A percentile compares a stretch with the other conserved stretches of the same genome.
Evolutionary conservation across 2,797 vertebrate species (phyloP).

Genomic region (Chiroxiphia lanceolata): DNA sequence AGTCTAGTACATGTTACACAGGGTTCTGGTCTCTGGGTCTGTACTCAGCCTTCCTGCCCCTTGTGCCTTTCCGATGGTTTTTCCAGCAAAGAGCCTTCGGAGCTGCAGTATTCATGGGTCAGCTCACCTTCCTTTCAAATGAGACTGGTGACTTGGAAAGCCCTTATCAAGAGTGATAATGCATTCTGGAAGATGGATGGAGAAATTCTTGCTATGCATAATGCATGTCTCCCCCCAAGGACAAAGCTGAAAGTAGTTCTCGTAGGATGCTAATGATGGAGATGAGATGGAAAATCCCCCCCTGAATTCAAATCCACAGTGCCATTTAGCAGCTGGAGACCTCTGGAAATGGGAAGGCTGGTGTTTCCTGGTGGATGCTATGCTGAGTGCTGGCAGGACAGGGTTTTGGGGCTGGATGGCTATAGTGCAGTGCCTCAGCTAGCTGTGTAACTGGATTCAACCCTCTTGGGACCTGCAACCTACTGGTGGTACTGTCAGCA

Average conservation of each 20-base stretch:
- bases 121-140: not conserved
- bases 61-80: not conserved
- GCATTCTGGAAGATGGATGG: constrained; percentile 15
- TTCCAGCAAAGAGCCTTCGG: not conserved
- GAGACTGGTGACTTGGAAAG: constrained; percentile 16
- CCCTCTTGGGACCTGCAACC: not conserved
- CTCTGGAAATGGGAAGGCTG: not conserved
- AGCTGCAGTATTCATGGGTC: not conserved
- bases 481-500: not conserved
- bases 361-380: not conserved
- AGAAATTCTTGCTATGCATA: constrained; percentile 26
- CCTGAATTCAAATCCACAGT: not conserved
- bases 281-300: not conserved
- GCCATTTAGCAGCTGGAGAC: not conserved
- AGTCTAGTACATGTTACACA: too few relatives aligned
- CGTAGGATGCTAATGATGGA: not conserved
- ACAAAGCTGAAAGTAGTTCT: not conserved
- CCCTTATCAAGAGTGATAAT: not conserved
- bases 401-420: not conserved
- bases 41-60: not conserved
- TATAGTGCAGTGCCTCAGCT: not conserved
- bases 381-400: not conserved
- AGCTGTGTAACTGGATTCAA: not conserved
- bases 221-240: not conserved
- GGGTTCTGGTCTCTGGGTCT: not conserved